phyloP scores from a whole-genome alignment of 2,113 vertebrate genomes.

The Triplophysa rosa region DNA sequence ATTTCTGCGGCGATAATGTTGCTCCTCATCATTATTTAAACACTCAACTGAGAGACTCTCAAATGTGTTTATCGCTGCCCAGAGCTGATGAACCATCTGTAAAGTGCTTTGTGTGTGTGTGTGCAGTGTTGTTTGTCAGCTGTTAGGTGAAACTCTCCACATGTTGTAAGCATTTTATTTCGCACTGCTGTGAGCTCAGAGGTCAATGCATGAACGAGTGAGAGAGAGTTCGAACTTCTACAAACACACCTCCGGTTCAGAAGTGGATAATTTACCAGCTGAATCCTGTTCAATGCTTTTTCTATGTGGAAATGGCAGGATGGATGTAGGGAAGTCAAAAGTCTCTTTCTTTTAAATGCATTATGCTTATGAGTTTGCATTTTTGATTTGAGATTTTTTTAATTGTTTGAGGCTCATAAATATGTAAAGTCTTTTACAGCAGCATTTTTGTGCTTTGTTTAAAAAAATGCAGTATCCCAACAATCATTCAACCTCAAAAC shows the following conservation, averaged over 20 bases:
- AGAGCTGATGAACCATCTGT: constrained; percentile 11
- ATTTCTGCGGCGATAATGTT: constrained; percentile 2
- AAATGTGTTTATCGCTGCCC: constrained; percentile 20
- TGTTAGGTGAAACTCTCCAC: constrained; percentile 31
- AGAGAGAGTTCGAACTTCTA: constrained; percentile 15
- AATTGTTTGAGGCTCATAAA: constrained; percentile 3
- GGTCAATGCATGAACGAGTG: constrained; percentile 28
- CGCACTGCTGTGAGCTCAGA: constrained; percentile 10
- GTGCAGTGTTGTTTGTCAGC: constrained; percentile 14
- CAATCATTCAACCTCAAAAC: too few species aligned
- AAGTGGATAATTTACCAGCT: constrained; percentile 38
- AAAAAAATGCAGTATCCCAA: too few species aligned
- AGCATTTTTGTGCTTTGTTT: background rate
- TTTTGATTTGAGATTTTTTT: background rate
- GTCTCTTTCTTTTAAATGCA: constrained; percentile 13
- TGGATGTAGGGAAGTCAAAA: background rate
- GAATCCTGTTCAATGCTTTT: constrained; percentile 12
- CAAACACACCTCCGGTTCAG: constrained; percentile 23
- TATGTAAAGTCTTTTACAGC: background rate
- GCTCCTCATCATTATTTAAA: constrained; percentile 14
- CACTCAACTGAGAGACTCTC: constrained; percentile 16
- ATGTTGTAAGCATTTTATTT: constrained; percentile 32
- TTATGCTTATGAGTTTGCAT: background rate
- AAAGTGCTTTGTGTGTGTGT: constrained; percentile 22
- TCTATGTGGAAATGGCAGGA: constrained; percentile 8